phyloP scores from a whole-genome alignment of 2,113 vertebrate genomes.

The Phalacrocorax pelagicus region DNA sequence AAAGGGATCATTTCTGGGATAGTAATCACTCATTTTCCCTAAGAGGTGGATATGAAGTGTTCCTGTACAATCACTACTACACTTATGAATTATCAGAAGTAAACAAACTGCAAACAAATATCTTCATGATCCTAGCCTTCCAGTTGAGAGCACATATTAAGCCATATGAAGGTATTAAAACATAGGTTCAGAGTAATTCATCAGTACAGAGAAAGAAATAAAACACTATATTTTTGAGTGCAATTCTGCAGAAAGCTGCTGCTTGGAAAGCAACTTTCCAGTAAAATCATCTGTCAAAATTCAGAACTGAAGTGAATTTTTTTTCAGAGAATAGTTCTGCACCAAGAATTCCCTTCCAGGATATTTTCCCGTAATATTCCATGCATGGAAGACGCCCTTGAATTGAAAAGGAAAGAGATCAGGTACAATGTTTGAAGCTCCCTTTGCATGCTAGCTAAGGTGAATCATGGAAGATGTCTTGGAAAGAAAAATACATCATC shows the following conservation, averaged over 20 bases:
- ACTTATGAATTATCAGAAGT: not conserved
- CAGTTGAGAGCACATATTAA: not conserved
- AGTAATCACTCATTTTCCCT: not conserved
- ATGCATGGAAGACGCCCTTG: not conserved
- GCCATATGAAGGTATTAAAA: not conserved
- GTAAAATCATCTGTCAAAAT: constrained; percentile 5
- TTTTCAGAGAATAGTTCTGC: not conserved
- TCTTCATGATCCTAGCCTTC: not conserved
- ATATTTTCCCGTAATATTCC: not conserved
- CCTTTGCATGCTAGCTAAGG: not conserved
- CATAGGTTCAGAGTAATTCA: not conserved
- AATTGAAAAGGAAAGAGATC: not conserved
- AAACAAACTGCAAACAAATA: not conserved
- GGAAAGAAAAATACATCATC: not conserved
- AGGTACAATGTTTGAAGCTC: not conserved
- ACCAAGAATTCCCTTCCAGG: not conserved
- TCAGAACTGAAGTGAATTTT: not conserved
- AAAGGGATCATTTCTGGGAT: not conserved
- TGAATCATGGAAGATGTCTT: not conserved
- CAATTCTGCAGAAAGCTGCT: not conserved
- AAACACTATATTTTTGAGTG: not conserved
- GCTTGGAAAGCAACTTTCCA: not conserved
- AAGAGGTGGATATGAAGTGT: not conserved
- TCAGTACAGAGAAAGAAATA: not conserved
- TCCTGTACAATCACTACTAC: not conserved